Evolutionary conservation across 2,113 vertebrate species (phyloP), one percentile per base, ranked within the genome.

Genomic region (Guaruba guarouba): DNA sequence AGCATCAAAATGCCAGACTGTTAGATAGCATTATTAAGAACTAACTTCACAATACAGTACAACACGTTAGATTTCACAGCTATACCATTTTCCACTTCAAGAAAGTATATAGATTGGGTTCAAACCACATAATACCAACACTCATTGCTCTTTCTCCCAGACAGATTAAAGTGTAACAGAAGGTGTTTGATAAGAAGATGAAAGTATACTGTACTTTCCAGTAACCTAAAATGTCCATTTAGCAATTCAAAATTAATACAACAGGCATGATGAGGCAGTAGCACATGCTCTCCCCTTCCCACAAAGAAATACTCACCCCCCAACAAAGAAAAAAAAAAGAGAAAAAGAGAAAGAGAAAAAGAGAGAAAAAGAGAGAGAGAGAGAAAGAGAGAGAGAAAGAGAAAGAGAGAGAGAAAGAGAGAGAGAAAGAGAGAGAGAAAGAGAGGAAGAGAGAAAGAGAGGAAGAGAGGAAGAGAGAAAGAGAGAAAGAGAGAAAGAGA

Each of bases 341-440:
- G 31, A 27, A 17, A 20, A 8, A 67, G 6, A 33, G 10, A 41
- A 13, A 54, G 7, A 54, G 13, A 67, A 1, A 55, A 13, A 63
- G 8, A 8, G 7, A 28, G 2, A 18, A 7, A 31, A 12, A 16
- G 10, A 23, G 11, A 49, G 35, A 49, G 33, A 16, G 4, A 52
- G 2, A 55, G 10, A 67, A 6, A 29, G 9, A 63, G 6, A 48
- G 1, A 17, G 2, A 22, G 1, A 48, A 2, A 17, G 0, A 22
- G 5, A 48, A 11, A 8, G 20, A 22, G 0, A 22, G 11, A 46
- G 1, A 44, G 9, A 44, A 1, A 19, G 1, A 43, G 1, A 43
- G 1, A 43, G 1, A 22, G 20, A 13, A 3, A 27, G 12, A 9
- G 6, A 16, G 27, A 17, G 3, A 54, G 6, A 25, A 6, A 44